Base-by-base conservation (phyloP, 2,797 vertebrate genomes). In the Nasua narica region DNA sequence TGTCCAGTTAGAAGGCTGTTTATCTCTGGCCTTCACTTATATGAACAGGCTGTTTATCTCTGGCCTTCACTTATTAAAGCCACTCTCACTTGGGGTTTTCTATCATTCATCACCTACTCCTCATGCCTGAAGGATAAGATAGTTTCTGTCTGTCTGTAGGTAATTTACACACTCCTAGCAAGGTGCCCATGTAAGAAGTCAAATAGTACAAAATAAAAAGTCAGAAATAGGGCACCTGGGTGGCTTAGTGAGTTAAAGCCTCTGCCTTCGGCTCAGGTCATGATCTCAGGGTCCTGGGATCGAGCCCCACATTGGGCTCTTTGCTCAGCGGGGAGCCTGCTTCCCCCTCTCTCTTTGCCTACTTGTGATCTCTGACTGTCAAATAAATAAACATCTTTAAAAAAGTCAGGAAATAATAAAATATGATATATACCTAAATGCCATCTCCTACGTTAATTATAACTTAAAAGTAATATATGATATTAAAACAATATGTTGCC, bases 151-250 rank as follows among this genome's bases (percentile, higher is more conserved):
- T 89, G 40, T 60, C 54, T 91, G 74, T 82, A 95, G 48, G 50
- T 93, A 74, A 70, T 62, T 83, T 84, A 86, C 25, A 86, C 25
- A 79, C 56, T 84, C 48, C 93, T 87, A 92, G 67, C 18, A 91
- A 95, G 40, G 89, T 94, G 21, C 37, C 50, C 86, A 79, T 43
- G 32, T 81, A 81, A 96, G 46, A 95, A 94, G 62, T 83, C 40
- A 91, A 83, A 46, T 62, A 86, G 56, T 52, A 54, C 29, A 62
- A 7, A 76, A 29, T 69, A 43, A 93, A 52, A 60, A 91, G 6
- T 94, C 35, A 91, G 40, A 40, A 40, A 40, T 40, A 40, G 40
- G 40, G 40, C 40, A 40, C 40, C 40, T 40, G 40, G 40, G 40
- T 40, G 40, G 40, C 40, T 40, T 6, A 40, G 40, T 40, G 40